Evolutionary conservation across 2,797 vertebrate species (phyloP), one percentile per base, ranked within the genome.

Genomic region (Chrosomus eos): DNA sequence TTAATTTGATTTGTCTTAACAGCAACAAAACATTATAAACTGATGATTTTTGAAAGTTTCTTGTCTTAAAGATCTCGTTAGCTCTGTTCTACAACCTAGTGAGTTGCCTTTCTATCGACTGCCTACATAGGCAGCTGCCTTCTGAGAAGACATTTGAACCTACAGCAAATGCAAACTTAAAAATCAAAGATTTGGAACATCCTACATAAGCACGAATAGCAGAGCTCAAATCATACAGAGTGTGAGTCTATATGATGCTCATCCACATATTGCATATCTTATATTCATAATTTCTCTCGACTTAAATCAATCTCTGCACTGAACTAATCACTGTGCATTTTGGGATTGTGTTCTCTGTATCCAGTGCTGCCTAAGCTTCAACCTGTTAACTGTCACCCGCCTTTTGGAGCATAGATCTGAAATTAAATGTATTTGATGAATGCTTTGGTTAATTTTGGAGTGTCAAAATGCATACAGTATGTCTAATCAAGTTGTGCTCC

Each of bases 71-170:
- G 74, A 60, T 60, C 13, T 26, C 6, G n/a, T 45, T 31, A 45
- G 38, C 76, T 64, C 40, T 23, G 76, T 66, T 62, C 75, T 40
- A 66, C 6, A 66, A 66, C 76, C 55, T 62, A 40, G 75, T 40
- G 36, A 60, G 33, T 14, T 5, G 14, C 33, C 74, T 60, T 58
- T 33, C 7, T 1, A 58, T 76, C 33, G 26, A 0, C 33, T 26
- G 74, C 28, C 72, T 33, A 53, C 5, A 53, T 14, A 13, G 45
- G 43, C 71, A 31, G 70, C n/a, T 40, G 11, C 8, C 71, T 74
- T 53, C 43, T 13, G 55, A 76, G 51, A 38, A 33, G 16, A n/a
- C 23, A 10, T 76, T 38, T 7, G 58, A 38, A 38, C 23, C 18
- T 60, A 26, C 10, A 55, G 43, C 51, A 51, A 51, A 48, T 23